Base-by-base conservation (phyloP, 2,888 invertebrate genomes). In the Caenorhabditis uteleia region DNA sequence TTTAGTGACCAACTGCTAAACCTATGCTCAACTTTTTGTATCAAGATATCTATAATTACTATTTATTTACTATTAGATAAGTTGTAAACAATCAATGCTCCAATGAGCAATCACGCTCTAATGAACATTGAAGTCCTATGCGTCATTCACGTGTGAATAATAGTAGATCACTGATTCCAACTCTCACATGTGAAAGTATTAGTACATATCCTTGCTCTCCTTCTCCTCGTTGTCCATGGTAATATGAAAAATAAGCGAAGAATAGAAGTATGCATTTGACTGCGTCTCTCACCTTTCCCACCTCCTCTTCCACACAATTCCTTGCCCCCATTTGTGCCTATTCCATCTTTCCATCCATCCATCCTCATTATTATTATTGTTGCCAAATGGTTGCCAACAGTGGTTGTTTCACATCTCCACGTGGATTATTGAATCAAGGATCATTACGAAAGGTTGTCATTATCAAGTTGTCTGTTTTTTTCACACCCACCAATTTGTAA, bases 321-420 rank as follows among this genome's bases (percentile, higher is more conserved):
- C 34, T 16, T 5, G 14, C 7, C 34, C 34, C n/a, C n/a, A n/a
- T n/a, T 5, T 16, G 4, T 34, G 8, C 34, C 14, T n/a, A 34
- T 34, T 34, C n/a, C n/a, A n/a, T 7, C n/a, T 34, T 34, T 7
- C 4, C n/a, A 34, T 34, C n/a, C n/a, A n/a, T 34, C 29, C 29
- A 7, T n/a, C 14, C 34, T 34, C n/a, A 14, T 5, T n/a, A 34
- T 5, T 34, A 34, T 7, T 34, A 7, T 31, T 40, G 46, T 18
- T 31, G 33, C 14, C 18, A 40, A 23, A 44, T 29, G 20, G 57
- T 57, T 20, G 16, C 57, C 21, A 57, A 42, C n/a, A n/a, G n/a
- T 39, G 46, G 43, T 18, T 57, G 57, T 27, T 57, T 57, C 43
- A 50, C 33, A 26, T 57, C 57, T 16, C 57, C 57, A 14, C 39